These are phyloP conservation scores for Aelia acuminata DNA, from an alignment of 2,888 invertebrate genomes.

Conservation along the genomic window DNA sequence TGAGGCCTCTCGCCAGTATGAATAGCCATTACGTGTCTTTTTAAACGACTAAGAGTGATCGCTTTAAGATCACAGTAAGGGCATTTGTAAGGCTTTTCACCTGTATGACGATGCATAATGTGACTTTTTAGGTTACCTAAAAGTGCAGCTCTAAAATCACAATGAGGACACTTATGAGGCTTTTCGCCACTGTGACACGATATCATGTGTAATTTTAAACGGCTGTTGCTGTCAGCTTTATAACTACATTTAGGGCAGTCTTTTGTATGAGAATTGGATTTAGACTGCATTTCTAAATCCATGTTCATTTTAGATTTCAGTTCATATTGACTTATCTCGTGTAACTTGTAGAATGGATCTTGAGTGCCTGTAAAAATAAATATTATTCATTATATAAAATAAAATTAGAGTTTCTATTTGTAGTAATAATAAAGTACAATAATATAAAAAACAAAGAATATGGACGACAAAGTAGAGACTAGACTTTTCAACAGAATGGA, in stretches of 20 bases:
- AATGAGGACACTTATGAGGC: conserved; percentile 16
- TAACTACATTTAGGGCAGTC: conserved; percentile 1
- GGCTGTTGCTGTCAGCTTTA: not conserved
- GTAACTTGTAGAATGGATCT: not conserved
- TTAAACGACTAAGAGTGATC: not conserved
- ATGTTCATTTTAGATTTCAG: not conserved
- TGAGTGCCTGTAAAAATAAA: not conserved
- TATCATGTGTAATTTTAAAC: not conserved
- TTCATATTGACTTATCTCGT: not conserved
- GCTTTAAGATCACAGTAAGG: conserved; percentile 20
- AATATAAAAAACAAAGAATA: too few relatives aligned
- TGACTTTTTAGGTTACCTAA: not conserved
- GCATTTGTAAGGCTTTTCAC: conserved; percentile 12
- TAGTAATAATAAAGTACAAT: too few relatives aligned
- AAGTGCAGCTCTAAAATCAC: not conserved
- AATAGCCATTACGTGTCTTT: conserved; percentile 7
- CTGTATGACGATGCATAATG: not conserved
- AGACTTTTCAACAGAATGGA: too few relatives aligned
- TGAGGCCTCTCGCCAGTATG: conserved; percentile 23
- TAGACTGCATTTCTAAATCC: not conserved
- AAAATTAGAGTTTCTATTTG: not conserved
- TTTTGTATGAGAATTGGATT: not conserved
- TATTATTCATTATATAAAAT: not conserved
- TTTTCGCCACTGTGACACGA: not conserved
- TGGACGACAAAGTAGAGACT: too few relatives aligned